phyloP scores from a whole-genome alignment of 53 echinoderm and acorn worm genomes.

The Zoroaster sp. region DNA sequence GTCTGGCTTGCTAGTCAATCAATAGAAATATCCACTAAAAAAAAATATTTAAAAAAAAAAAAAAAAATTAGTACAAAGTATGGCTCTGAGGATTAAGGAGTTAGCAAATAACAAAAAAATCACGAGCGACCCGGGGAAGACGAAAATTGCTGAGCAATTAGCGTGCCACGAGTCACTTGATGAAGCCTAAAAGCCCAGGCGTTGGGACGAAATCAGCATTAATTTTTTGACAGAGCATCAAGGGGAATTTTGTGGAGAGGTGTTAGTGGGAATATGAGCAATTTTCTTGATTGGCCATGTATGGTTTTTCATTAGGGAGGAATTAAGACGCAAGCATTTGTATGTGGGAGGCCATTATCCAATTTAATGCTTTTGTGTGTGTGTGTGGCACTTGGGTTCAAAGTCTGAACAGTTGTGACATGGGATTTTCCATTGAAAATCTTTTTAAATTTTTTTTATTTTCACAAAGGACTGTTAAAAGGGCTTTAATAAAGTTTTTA shows the following conservation, averaged over 20 bases:
- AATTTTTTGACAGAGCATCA: slow-evolving; percentile 7
- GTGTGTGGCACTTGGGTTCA: too few species aligned
- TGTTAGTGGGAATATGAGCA: background rate
- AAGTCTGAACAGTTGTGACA: too few species aligned
- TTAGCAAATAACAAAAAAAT: background rate
- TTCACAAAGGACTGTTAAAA: too few species aligned
- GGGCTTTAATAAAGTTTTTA: too few species aligned
- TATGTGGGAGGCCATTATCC: too few species aligned
- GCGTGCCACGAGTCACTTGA: slow-evolving; percentile 12
- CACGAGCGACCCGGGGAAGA: background rate
- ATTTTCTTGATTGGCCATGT: background rate
- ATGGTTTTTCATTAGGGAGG: background rate
- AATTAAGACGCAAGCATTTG: too few species aligned
- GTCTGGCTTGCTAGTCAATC: background rate
- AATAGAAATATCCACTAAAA: background rate
- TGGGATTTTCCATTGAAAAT: too few species aligned
- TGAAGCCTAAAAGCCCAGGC: background rate
- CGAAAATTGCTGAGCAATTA: background rate
- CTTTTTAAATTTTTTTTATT: too few species aligned
- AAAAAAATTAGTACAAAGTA: background rate
- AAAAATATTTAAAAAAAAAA: background rate
- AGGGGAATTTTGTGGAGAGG: background rate
- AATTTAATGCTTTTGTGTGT: too few species aligned
- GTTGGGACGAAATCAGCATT: background rate
- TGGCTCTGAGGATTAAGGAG: background rate